Percentiles rank a stretch among this genome's conserved stretches.
Conservation (phyloP, 2,888 invertebrate species). For the Nomada hirtipes region DNA sequence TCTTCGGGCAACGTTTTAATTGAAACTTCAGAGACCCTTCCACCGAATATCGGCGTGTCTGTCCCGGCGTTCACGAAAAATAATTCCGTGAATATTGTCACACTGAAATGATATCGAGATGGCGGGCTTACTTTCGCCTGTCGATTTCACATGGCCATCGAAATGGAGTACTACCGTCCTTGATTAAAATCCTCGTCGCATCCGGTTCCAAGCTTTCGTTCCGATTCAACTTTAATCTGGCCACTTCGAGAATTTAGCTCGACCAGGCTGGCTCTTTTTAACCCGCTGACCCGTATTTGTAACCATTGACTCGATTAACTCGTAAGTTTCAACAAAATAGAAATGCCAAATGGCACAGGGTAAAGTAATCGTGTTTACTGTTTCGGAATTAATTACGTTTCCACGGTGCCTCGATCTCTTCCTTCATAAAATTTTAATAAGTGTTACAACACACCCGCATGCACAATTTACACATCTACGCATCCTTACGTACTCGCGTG, state of each 20-base stretch:
- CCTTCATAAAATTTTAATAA: background rate
- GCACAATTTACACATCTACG: background rate
- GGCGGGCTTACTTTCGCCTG: slow-evolving; percentile 1
- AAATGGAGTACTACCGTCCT: background rate
- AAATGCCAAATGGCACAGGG: background rate
- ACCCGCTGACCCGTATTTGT: no score
- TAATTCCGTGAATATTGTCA: slow-evolving; percentile 19
- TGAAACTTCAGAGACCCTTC: background rate
- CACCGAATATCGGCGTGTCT: no score
- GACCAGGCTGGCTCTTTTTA: background rate
- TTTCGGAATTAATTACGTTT: slow-evolving; percentile 21
- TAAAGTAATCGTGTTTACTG: background rate
- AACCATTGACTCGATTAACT: background rate
- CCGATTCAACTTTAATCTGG: background rate
- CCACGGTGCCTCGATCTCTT: slow-evolving; percentile 20
- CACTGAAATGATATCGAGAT: background rate
- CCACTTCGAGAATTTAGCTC: background rate
- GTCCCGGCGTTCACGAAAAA: slow-evolving; percentile 9
- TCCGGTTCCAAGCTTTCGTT: background rate
- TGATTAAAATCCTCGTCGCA: slow-evolving; percentile 10
- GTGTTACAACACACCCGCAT: background rate
- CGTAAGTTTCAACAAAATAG: background rate
- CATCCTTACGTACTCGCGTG: background rate
- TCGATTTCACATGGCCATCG: slow-evolving; percentile 26
- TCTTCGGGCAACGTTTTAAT: slow-evolving; percentile 13